Percentiles rank a stretch among this genome's conserved stretches.
phyloP scores from a whole-genome alignment of 2,113 vertebrate genomes.

The Indri indri region DNA sequence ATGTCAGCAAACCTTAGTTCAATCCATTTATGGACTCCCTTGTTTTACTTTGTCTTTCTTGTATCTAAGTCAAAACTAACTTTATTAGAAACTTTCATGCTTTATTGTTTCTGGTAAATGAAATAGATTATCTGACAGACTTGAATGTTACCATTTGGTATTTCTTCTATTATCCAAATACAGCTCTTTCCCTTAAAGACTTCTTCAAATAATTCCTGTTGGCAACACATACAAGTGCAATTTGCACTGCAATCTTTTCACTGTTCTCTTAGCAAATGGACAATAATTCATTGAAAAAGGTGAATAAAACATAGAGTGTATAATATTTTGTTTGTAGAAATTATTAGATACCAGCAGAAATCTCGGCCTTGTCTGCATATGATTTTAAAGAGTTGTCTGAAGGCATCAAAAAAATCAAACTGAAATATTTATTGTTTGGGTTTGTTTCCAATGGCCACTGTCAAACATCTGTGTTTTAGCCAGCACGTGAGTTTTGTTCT shows the following conservation, averaged over 20 bases:
- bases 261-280: background rate
- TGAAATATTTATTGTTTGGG: background rate
- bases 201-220: conserved; percentile 36
- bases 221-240: background rate
- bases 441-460: background rate
- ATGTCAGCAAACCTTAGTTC: background rate
- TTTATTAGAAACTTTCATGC: background rate
- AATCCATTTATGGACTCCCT: background rate
- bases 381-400: background rate
- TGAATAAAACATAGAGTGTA: background rate
- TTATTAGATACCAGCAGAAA: background rate
- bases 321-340: conserved; percentile 8
- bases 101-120: conserved; percentile 35
- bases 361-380: background rate
- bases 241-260: background rate
- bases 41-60: conserved; percentile 29
- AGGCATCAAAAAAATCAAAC: background rate
- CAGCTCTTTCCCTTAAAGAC: background rate
- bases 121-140: conserved; percentile 22
- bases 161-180: background rate
- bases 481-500: background rate
- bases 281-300: background rate
- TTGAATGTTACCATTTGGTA: background rate
- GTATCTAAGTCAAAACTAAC: background rate
- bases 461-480: conserved; percentile 1